These are phyloP conservation scores for Eleginops maclovinus DNA, from an alignment of 2,113 vertebrate genomes.

Conservation along the genomic window DNA sequence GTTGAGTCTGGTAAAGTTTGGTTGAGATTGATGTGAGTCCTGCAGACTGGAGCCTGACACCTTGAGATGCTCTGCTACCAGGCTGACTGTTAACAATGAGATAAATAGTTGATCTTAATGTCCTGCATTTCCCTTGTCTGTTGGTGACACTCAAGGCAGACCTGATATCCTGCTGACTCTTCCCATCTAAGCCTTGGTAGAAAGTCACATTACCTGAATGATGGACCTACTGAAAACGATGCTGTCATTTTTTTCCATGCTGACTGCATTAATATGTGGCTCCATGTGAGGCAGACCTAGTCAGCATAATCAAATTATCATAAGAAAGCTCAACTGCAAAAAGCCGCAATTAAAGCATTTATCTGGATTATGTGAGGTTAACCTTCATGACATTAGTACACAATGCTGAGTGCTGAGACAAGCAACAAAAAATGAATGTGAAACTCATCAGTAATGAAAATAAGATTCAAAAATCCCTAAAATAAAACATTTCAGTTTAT, in stretches of 20 bases:
- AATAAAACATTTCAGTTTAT: slow-evolving; percentile 38
- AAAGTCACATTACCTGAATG: slow-evolving; percentile 28
- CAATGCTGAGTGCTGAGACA: slow-evolving; percentile 24
- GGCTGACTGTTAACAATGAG: slow-evolving; percentile 38
- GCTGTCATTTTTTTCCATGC: slow-evolving; percentile 1
- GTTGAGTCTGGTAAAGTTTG: slow-evolving; percentile 24
- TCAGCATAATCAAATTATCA: slow-evolving; percentile 47
- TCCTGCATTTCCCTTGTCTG: slow-evolving; percentile 21
- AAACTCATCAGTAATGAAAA: slow-evolving; percentile 16
- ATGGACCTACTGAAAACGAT: slow-evolving; percentile 24
- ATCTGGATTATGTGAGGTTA: slow-evolving; percentile 23
- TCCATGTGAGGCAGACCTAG: slow-evolving; percentile 31
- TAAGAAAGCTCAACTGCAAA: slow-evolving; percentile 25
- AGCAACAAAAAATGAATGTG: neutral
- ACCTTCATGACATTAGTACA: slow-evolving; percentile 10
- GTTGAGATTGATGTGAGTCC: slow-evolving; percentile 20
- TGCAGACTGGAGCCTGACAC: slow-evolving; percentile 11
- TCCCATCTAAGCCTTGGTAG: neutral
- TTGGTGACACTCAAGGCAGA: slow-evolving; percentile 2
- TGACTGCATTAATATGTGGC: slow-evolving; percentile 39
- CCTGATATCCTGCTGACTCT: slow-evolving; percentile 25
- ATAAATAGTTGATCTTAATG: slow-evolving; percentile 31
- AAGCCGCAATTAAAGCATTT: slow-evolving; percentile 49
- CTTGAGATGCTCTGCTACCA: slow-evolving; percentile 14
- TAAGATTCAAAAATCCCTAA: slow-evolving; percentile 11